Base-by-base conservation (phyloP, 2,888 invertebrate species). In the Busseola fusca region DNA sequence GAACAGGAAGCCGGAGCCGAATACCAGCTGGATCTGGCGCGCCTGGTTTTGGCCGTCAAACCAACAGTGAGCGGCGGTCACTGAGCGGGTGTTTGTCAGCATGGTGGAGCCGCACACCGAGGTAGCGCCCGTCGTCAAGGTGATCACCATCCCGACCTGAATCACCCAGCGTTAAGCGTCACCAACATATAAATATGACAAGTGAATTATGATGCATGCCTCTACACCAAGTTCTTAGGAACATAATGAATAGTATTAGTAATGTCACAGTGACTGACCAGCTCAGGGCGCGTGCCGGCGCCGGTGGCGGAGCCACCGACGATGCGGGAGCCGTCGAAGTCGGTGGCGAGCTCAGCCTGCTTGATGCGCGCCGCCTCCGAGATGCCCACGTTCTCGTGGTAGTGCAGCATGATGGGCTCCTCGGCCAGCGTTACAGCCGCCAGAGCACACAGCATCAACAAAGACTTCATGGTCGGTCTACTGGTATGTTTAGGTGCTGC, bases 61-160 rank as follows among this genome's bases (percentile, higher is more conserved):
- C 92, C 91, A 91, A 84, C 91, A 91, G 78, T 91, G 89, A 27
- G 88, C 87, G 7, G 88, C 88, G 9, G 89, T 88, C 59, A 88
- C 81, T 7, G 87, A 78, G 58, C 84, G 86, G 5, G 83, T 86
- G 82, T 84, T 86, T 64, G 69, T 78, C 78, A 89, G 72, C 86
- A 87, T 82, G n/a, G 89, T 85, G 21, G 88, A 83, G 77, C 86
- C 87, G 77, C 89, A 87, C 52, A 88, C 87, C 0, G 88, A 86
- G 7, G 84, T 86, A 25, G 62, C 75, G 30, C 88, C 88, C 3
- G 76, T 65, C 57, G 83, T 83, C 84, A 89, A 77, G 16, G 83
- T 86, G 76, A 89, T 87, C 58, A 88, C 78, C 50, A 89, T 71
- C 0, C 89, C 89, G 18, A 80, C 81, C 87, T 89, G 81, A 18